Conservation (phyloP, 2,113 vertebrate species). For the Odocoileus hemionus region DNA sequence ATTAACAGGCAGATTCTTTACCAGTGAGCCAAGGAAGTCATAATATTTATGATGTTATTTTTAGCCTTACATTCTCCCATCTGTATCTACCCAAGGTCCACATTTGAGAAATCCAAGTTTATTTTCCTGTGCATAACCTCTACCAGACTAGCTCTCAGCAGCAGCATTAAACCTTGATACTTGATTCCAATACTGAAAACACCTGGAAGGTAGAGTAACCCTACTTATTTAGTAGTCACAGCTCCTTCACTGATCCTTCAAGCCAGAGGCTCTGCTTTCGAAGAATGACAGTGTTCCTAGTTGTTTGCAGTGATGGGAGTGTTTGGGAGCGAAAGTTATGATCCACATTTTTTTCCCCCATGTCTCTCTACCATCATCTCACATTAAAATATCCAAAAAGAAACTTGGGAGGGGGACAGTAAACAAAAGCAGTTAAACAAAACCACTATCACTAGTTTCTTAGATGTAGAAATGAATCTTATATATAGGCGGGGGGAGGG, state of each 20-base stretch:
- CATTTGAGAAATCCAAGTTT: not conserved
- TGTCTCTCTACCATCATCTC: not conserved
- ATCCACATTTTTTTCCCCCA: not conserved
- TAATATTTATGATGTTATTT: not conserved
- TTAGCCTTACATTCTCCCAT: not conserved
- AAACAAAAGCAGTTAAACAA: not conserved
- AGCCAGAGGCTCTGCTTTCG: not conserved
- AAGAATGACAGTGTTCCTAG: not conserved
- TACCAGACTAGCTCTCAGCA: not conserved
- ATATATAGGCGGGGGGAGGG: rapidly evolving
- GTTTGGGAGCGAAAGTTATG: not conserved
- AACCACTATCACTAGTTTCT: no score
- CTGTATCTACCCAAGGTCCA: not conserved
- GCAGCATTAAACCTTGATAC: not conserved
- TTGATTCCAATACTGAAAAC: not conserved
- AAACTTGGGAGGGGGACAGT: rapidly evolving
- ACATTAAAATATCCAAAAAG: not conserved
- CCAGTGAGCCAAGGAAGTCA: not conserved
- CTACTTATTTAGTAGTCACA: no score
- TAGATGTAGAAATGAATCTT: not conserved
- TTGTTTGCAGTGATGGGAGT: not conserved
- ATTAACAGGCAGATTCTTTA: not conserved
- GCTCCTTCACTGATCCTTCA: not conserved
- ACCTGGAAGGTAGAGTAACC: not conserved
- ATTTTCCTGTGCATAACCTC: not conserved